Base-by-base conservation (phyloP, 53 echinoderm and acorn worm species). In the Echinarachnius parma region DNA sequence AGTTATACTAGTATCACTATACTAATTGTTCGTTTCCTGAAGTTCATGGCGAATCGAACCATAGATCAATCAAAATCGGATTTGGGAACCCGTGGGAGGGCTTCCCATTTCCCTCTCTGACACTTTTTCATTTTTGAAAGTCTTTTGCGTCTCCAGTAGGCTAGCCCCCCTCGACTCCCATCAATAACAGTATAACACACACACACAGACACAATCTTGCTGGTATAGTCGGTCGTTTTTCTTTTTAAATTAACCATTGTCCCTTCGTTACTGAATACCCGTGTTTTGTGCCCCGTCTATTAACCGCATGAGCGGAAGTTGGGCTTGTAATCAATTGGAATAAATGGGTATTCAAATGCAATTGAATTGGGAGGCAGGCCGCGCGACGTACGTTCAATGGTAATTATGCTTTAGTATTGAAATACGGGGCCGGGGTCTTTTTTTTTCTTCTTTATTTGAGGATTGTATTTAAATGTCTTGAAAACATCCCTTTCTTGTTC, bases 181-280 rank as follows among this genome's bases (percentile, higher is more conserved):
- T 48, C 2, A 25, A 46, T 32, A 22, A 69, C n/a, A 30, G 50
- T 52, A 21, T 22, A 50, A 69, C 69, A 3, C 53, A 20, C 23
- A 21, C n/a, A n/a, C n/a, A n/a, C n/a, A n/a, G n/a, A n/a, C n/a
- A n/a, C n/a, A n/a, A n/a, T n/a, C n/a, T n/a, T n/a, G n/a, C n/a
- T n/a, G n/a, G n/a, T n/a, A n/a, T n/a, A n/a, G n/a, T n/a, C n/a
- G n/a, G n/a, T n/a, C n/a, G n/a, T n/a, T n/a, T n/a, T n/a, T 4
- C 8, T 18, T 53, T 48, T 32, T 53, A 69, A 69, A 69, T 69
- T 69, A 72, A 39, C 74, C 27, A 72, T 72, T 57, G 74, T 72
- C 28, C 57, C 28, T 46, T 28, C 35, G 31, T 15, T 32, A 31
- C 49, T 33, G 69, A 32, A 69, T 20, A n/a, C n/a, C 35, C 69